Evolutionary conservation across 1,140 invertebrate species (phyloP).

Genomic region (Andricus grossulariae): DNA sequence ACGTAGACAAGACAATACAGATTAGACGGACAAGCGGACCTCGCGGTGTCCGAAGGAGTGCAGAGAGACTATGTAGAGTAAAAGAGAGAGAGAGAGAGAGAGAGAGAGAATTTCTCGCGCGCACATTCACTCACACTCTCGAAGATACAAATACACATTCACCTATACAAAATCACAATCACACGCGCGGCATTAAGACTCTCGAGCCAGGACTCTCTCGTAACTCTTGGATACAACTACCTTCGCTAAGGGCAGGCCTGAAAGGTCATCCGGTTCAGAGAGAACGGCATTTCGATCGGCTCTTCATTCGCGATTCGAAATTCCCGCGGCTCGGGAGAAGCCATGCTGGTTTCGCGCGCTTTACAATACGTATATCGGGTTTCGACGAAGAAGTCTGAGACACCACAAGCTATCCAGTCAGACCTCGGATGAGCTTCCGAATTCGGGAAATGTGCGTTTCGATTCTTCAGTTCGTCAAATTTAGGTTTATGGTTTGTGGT

Average conservation of each 20-base stretch:
- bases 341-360: conserved; percentile 27
- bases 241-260: background rate
- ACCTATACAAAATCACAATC: conserved; percentile 50
- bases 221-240: conserved; percentile 17
- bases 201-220: conserved; percentile 44
- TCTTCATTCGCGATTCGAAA: conserved; percentile 32
- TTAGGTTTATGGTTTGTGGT: too few species aligned
- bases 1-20: conserved; percentile 65
- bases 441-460: conserved; percentile 5
- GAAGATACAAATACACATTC: conserved; percentile 19
- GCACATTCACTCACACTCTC: conserved; percentile 33
- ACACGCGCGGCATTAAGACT: conserved; percentile 46
- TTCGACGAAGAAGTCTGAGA: conserved; percentile 20
- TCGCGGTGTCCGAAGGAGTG: conserved; percentile 44
- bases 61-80: conserved; percentile 46
- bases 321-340: background rate
- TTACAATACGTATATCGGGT: conserved; percentile 62
- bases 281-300: conserved; percentile 22
- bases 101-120: conserved; percentile 29
- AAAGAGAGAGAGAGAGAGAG: conserved; percentile 39
- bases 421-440: conserved; percentile 11
- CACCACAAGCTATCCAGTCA: conserved; percentile 5
- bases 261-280: conserved; percentile 25
- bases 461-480: background rate
- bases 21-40: conserved; percentile 65